Base-by-base conservation (phyloP, 2,113 vertebrate species). In the rat (Rattus norvegicus) region DNA sequence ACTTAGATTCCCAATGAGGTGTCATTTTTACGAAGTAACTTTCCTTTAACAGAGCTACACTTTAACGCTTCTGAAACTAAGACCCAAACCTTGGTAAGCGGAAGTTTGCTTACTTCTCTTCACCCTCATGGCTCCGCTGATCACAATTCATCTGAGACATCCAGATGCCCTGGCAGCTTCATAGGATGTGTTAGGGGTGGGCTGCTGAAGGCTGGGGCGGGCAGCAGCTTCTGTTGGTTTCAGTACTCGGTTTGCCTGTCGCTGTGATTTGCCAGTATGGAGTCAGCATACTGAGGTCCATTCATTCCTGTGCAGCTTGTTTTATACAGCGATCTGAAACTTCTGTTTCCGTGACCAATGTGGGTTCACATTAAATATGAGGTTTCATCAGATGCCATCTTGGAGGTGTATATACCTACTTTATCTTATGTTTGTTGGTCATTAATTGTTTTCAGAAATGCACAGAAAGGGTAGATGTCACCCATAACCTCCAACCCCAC, bases 61-160 rank as follows among this genome's bases (percentile, higher is more conserved):
- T 97, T 95, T 98, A 98, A 97, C 81, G 97, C 91, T 94, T 98
- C 91, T 93, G 94, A 91, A 97, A 98, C 84, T 14, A 96, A 88
- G 97, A 97, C 69, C 61, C 87, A 94, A 87, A 88, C 26, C 36
- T 96, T 96, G 70, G 54, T 96, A 84, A 97, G 96, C 86, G 54
- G 22, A 90, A 92, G 13, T 96, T 94, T 93, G 93, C 96, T 97
- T 96, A 93, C 95, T 96, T 83, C 22, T 80, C 69, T 39, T 95
- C 93, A 94, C 92, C 94, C 47, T 80, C 92, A 88, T 84, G 86
- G 88, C 88, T 77, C 80, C 14, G 52, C 77, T 5, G 1, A 7
- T 96, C 93, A 93, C 36, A 0, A n/a, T 54, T 70, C 90, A 87
- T 96, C 49, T 28, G 91, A 92, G 94, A 69, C 86, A 90, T 89